These are phyloP conservation scores for Callyntrura sp. DNA, from an alignment of 2,888 invertebrate species.

Conservation along the genomic window DNA sequence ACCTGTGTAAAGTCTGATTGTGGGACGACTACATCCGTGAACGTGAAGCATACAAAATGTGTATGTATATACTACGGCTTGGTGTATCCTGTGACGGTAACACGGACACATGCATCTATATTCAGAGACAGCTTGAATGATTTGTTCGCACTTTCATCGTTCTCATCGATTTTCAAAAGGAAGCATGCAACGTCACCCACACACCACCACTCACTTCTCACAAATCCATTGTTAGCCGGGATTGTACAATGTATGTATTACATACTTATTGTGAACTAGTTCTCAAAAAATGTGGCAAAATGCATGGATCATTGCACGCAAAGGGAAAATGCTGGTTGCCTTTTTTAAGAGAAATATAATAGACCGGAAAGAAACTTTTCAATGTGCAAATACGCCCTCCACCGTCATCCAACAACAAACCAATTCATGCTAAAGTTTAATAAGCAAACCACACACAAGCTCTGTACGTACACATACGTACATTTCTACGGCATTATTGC, in stretches of 20 bases:
- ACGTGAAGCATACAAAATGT: not conserved
- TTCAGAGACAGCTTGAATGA: conserved; percentile 35
- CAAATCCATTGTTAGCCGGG: not conserved
- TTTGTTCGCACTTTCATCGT: conserved; percentile 51
- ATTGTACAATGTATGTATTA: conserved; percentile 10
- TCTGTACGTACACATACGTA: not conserved
- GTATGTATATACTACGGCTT: not conserved
- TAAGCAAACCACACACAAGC: not conserved
- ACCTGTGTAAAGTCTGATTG: not conserved
- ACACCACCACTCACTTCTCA: conserved; percentile 1
- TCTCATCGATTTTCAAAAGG: conserved; percentile 35
- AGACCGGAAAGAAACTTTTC: conserved; percentile 61
- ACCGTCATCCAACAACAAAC: not conserved
- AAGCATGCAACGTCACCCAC: conserved; percentile 19
- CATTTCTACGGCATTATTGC: too few relatives aligned
- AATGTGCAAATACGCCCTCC: conserved; percentile 67
- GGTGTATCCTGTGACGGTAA: not conserved
- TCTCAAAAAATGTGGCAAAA: conserved; percentile 35
- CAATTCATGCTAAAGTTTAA: not conserved
- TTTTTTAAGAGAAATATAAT: conserved; percentile 29
- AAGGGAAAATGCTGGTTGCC: conserved; percentile 19
- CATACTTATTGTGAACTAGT: conserved; percentile 60
- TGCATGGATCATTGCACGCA: conserved; percentile 61
- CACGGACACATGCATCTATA: not conserved
- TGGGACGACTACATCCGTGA: not conserved